phyloP scores from a whole-genome alignment of 2,888 invertebrate genomes.

The Drosophila peninsularis region DNA sequence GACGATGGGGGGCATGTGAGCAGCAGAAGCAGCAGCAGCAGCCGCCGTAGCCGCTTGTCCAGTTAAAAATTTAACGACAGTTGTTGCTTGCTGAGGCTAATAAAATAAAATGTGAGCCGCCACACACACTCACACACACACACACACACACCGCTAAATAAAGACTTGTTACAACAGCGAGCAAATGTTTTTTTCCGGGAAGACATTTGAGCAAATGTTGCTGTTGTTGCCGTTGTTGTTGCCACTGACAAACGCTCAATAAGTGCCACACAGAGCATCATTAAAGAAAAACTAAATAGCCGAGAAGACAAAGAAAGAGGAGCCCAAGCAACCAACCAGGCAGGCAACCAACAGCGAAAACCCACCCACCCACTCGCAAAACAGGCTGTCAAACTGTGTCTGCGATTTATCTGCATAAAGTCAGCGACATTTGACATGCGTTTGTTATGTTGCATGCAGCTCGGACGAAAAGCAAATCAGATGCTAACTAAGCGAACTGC shows the following conservation, averaged over 20 bases:
- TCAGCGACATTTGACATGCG: constrained; percentile 78
- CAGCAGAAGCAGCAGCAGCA: neutral
- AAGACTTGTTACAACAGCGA: constrained; percentile 26
- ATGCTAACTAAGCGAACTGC: constrained; percentile 47
- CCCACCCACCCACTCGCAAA: constrained; percentile 54
- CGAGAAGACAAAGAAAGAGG: neutral
- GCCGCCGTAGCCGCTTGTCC: constrained; percentile 27
- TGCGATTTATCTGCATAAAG: constrained; percentile 60
- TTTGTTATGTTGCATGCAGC: constrained; percentile 39
- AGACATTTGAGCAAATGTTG: constrained; percentile 19
- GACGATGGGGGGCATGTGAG: neutral
- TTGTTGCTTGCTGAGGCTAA: constrained; percentile 30
- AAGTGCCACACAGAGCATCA: constrained; percentile 54
- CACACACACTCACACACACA: constrained; percentile 19
- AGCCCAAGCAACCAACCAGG: neutral
- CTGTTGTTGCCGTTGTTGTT: neutral
- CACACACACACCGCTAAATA: constrained; percentile 5
- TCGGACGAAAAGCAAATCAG: constrained; percentile 43
- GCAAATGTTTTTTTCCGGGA: constrained; percentile 41
- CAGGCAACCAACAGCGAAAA: neutral
- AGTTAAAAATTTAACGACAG: constrained; percentile 57
- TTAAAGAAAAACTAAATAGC: constrained; percentile 60
- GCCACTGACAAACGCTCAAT: constrained; percentile 39
- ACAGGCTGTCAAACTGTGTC: constrained; percentile 49
- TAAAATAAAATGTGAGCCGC: constrained; percentile 44